Base-by-base conservation (phyloP, 2,113 vertebrate species). In the Neopipo cinnamomea region DNA sequence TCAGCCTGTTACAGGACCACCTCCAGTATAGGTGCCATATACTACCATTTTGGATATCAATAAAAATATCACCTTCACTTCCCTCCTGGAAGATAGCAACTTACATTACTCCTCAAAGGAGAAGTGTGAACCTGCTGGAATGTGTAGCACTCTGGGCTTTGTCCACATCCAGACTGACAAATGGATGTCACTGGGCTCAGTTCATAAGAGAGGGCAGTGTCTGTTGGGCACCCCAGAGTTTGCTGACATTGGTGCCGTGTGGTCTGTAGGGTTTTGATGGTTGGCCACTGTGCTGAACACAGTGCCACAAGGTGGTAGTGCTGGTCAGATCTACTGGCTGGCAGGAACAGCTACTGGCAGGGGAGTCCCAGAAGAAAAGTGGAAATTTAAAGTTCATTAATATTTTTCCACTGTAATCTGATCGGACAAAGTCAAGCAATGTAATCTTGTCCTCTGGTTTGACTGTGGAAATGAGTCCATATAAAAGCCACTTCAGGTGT, bases 261-360 rank as follows among this genome's bases (percentile, higher is more conserved):
- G 62, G 50, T 35, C 35, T 6, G 17, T 3, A 24, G 39, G 52
- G 27, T 59, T 71, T 58, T 42, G 22, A 3, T 15, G 35, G 20
- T 2, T 28, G 35, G 49, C 17, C 27, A 11, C 20, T 20, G n/a
- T 14, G 37, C 18, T 2, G 3, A 25, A 1, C 3, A 33, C 4
- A 3, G 3, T 56, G 47, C 46, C 91, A 63, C 71, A 31, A 78
- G 62, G n/a, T 82, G 78, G 75, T 41, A 15, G 47, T 49, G 79
- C 56, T 89, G 66, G n/a, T 50, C 79, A 88, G 72, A 73, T 5
- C 37, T 71, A 39, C 20, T 1, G 1, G 3, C 24, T 31, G 9
- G 2, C n/a, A 18, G 74, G 50, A 20, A 62, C 50, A 58, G 23
- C 18, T n/a, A 10, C 4, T 16, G 53, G 23, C 31, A 50, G 14